Conservation (phyloP, 2,888 invertebrate species). For the Callinectes sapidus region DNA sequence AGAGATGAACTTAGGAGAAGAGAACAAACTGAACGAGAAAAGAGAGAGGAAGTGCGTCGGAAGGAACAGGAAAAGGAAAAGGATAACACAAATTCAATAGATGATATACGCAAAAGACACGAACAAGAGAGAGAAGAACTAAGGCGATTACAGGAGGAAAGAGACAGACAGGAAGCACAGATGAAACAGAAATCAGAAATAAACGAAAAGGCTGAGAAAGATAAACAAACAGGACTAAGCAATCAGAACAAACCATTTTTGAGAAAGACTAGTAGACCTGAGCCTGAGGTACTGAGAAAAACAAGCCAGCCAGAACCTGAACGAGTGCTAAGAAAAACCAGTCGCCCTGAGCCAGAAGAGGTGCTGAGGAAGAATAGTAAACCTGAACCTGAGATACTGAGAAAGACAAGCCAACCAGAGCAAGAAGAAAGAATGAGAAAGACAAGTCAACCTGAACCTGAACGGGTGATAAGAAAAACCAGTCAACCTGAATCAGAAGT, state of each 20-base stretch:
- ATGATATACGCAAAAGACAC: neutral
- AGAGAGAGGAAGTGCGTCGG: constrained; percentile 5
- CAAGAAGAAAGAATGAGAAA: neutral
- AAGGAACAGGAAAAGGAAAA: constrained; percentile 14
- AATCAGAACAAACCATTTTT: neutral
- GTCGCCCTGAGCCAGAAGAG: too few relatives aligned
- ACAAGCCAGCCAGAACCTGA: neutral
- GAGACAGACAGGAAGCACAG: constrained; percentile 27
- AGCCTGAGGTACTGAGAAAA: neutral
- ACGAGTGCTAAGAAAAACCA: neutral
- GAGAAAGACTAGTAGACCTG: neutral
- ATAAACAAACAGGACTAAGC: neutral
- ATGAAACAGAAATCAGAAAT: neutral
- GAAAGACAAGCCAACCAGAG: neutral
- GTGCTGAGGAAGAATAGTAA: too few relatives aligned
- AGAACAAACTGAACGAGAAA: constrained; percentile 27
- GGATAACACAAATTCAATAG: neutral
- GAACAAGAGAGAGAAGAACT: constrained; percentile 24
- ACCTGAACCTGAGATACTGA: neutral
- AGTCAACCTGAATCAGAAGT: too few relatives aligned
- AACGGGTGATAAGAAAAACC: too few relatives aligned
- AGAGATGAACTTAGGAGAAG: constrained; percentile 17
- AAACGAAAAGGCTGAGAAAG: neutral
- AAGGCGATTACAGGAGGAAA: constrained; percentile 29
- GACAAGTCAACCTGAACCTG: neutral